Percentiles rank a stretch among this genome's conserved stretches.
Conservation (phyloP, 2,888 invertebrate genomes). For the Gortyna flavago region DNA sequence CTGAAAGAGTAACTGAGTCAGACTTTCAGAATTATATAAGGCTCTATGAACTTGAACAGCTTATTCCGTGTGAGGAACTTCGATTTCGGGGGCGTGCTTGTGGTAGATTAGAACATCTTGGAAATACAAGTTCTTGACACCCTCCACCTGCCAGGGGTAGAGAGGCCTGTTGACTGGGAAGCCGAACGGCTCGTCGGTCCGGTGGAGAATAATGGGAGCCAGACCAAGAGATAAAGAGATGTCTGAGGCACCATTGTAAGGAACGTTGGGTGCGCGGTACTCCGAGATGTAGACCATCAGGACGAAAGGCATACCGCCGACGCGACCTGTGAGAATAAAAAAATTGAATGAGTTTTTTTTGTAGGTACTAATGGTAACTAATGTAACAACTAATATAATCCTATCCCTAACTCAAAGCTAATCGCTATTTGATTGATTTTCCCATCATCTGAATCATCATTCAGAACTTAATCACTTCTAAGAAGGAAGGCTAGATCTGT, state of each 20-base stretch:
- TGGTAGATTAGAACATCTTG: constrained; percentile 89
- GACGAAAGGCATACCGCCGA: constrained; percentile 91
- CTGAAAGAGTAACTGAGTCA: constrained; percentile 39
- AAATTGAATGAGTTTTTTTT: neutral
- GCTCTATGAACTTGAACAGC: constrained; percentile 7
- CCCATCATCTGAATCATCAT: neutral
- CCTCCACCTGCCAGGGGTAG: constrained; percentile 76
- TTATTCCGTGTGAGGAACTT: constrained; percentile 73
- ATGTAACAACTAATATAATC: neutral
- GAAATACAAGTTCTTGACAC: constrained; percentile 86
- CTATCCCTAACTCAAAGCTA: neutral
- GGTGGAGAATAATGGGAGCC: constrained; percentile 83
- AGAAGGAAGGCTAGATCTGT: neutral
- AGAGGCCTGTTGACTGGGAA: constrained; percentile 90
- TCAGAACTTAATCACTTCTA: neutral
- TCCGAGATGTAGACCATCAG: constrained; percentile 91
- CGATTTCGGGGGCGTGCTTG: constrained; percentile 84
- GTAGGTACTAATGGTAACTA: neutral
- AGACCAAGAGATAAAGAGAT: constrained; percentile 87
- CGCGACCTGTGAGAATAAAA: constrained; percentile 74
- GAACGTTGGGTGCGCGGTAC: constrained; percentile 82
- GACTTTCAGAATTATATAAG: constrained; percentile 14
- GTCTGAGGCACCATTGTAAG: constrained; percentile 83
- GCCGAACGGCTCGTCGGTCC: constrained; percentile 87
- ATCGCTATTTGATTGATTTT: neutral